Percentiles rank a stretch among this genome's conserved stretches.
phyloP scores from a whole-genome alignment of 2,113 vertebrate genomes.

The Cairina moschata region DNA sequence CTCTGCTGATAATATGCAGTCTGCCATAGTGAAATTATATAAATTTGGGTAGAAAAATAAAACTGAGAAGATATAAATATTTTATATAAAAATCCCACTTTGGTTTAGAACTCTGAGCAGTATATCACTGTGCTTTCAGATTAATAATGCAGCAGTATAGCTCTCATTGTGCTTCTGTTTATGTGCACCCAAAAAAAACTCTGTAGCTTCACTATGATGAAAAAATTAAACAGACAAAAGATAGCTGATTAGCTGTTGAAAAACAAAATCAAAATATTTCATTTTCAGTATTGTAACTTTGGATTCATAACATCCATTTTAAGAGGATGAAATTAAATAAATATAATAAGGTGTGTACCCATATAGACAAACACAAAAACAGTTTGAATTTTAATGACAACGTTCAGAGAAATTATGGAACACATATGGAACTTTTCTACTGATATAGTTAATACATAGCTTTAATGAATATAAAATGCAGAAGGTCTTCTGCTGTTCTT shows the following conservation, averaged over 20 bases:
- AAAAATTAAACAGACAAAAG: neutral
- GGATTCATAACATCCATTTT: neutral
- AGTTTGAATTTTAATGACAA: neutral
- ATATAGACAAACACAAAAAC: neutral
- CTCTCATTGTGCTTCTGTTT: neutral
- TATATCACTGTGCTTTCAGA: neutral
- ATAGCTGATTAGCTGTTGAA: neutral
- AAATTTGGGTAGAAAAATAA: neutral
- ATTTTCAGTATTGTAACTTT: neutral
- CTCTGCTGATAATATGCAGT: neutral
- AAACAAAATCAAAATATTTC: neutral
- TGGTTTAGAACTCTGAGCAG: neutral
- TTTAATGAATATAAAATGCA: neutral
- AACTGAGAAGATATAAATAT: neutral
- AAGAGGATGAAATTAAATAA: neutral
- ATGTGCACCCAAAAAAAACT: neutral
- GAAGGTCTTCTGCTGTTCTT: neutral
- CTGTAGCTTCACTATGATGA: neutral
- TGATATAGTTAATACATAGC: neutral
- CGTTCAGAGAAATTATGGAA: neutral
- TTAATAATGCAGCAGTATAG: neutral
- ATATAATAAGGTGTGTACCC: neutral
- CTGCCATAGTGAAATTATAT: neutral
- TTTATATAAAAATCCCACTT: neutral
- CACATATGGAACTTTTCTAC: neutral